Conservation (phyloP, 2,797 vertebrate genomes). For the Toxotes lorentzi region DNA sequence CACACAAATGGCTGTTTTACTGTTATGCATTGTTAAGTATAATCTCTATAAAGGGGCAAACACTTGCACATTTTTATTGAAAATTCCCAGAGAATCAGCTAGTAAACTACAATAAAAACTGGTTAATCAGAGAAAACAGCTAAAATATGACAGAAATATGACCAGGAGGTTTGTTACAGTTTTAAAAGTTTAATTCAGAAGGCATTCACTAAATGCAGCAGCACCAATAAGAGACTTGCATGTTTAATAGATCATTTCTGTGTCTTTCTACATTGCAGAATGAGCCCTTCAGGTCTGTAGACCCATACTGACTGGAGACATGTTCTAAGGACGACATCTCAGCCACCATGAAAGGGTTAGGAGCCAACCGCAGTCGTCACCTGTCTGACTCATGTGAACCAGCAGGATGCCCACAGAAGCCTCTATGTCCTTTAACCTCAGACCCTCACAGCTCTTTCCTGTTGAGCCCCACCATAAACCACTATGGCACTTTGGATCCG, state of each 20-base stretch:
- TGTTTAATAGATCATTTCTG: background rate
- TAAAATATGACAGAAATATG: conserved; percentile 3
- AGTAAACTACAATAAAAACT: background rate
- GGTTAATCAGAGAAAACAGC: conserved; percentile 15
- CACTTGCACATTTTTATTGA: conserved; percentile 9
- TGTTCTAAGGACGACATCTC: conserved; percentile 82
- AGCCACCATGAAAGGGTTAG: conserved; percentile 96
- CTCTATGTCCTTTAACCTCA: conserved; percentile 87
- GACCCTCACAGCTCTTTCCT: conserved; percentile 92
- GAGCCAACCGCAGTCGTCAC: conserved; percentile 95
- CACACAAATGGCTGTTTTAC: conserved; percentile 51
- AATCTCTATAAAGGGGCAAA: conserved; percentile 43
- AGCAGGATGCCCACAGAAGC: conserved; percentile 90
- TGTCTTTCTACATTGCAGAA: conserved; percentile 70
- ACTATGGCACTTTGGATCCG: conserved; percentile 92
- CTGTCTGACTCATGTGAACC: conserved; percentile 96
- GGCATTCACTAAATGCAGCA: background rate
- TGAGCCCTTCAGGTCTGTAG: conserved; percentile 73
- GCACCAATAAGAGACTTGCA: background rate
- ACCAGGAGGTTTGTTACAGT: conserved; percentile 4
- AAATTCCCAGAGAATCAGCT: conserved; percentile 10
- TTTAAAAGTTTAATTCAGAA: background rate
- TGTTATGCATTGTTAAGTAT: conserved; percentile 39
- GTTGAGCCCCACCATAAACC: conserved; percentile 91
- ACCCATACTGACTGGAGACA: conserved; percentile 69